Evolutionary conservation across 92 coral and sea anemone species (phyloP).

Genomic region (Plumapathes pennacea): DNA sequence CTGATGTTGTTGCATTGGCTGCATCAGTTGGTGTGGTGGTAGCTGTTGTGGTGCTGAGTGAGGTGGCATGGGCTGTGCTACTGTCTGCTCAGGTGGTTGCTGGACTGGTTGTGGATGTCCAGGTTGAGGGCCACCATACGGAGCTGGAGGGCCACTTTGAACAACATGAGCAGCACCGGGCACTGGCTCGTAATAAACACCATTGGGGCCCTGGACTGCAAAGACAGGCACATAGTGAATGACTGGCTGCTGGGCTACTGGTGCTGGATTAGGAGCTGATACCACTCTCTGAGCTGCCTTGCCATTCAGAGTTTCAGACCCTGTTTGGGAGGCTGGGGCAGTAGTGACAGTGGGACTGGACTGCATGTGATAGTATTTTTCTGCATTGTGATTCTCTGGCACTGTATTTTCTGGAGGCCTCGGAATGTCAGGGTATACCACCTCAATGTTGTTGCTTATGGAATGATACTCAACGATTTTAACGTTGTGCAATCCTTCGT

Average conservation of each 20-base stretch:
- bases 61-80: conserved; percentile 15
- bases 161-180: conserved; percentile 72
- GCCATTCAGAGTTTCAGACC: not conserved
- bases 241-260: conserved; percentile 16
- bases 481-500: conserved; percentile 59
- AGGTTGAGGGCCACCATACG: not conserved
- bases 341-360: not conserved
- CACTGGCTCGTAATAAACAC: conserved; percentile 65
- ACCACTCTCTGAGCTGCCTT: conserved; percentile 10
- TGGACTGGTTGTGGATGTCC: conserved; percentile 7
- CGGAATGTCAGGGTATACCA: conserved; percentile 16
- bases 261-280: conserved; percentile 2
- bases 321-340: conserved; percentile 16
- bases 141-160: conserved; percentile 34
- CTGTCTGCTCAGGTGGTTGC: conserved; percentile 33
- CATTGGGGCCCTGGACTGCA: conserved; percentile 71
- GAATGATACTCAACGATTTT: conserved; percentile 74
- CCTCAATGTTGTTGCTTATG: conserved; percentile 30
- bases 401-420: conserved; percentile 2
- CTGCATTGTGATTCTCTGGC: conserved; percentile 1
- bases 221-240: conserved; percentile 76
- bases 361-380: conserved; percentile 5
- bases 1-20: conserved; percentile 10
- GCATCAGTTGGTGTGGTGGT: conserved; percentile 13
- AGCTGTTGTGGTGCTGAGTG: conserved; percentile 29